These are phyloP conservation scores for Agrotis ipsilon DNA, from an alignment of 2,888 invertebrate species.

Conservation along the genomic window DNA sequence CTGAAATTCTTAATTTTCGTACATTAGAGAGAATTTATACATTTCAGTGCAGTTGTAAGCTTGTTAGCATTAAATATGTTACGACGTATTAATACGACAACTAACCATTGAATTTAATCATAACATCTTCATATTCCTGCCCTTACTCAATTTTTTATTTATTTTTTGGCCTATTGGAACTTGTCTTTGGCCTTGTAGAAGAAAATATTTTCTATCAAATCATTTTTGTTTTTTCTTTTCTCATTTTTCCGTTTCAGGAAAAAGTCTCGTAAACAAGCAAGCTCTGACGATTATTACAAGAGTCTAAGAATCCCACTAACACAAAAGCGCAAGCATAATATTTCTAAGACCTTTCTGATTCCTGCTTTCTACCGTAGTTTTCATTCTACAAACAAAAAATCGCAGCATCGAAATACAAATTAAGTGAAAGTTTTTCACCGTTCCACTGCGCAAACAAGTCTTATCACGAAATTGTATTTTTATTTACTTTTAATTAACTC, in stretches of 20 bases:
- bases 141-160: too few relatives aligned
- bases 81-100: too few relatives aligned
- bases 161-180: too few relatives aligned
- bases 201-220: too few relatives aligned
- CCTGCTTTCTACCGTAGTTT: too few relatives aligned
- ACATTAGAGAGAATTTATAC: neutral
- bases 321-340: neutral
- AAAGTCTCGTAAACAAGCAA: neutral
- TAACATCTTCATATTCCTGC: too few relatives aligned
- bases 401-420: neutral
- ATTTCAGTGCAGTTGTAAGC: neutral
- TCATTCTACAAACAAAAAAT: too few relatives aligned
- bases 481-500: conserved; percentile 32
- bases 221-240: too few relatives aligned
- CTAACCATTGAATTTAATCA: too few relatives aligned
- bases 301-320: neutral
- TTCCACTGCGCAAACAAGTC: neutral
- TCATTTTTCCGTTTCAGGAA: neutral
- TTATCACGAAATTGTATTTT: conserved; percentile 8
- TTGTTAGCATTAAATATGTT: neutral
- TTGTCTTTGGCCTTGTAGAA: too few relatives aligned
- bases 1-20: neutral
- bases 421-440: neutral
- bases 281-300: neutral
- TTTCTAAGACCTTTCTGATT: neutral